Evolutionary conservation across 2,888 invertebrate species (phyloP).

Genomic region (Rhagium mordax): DNA sequence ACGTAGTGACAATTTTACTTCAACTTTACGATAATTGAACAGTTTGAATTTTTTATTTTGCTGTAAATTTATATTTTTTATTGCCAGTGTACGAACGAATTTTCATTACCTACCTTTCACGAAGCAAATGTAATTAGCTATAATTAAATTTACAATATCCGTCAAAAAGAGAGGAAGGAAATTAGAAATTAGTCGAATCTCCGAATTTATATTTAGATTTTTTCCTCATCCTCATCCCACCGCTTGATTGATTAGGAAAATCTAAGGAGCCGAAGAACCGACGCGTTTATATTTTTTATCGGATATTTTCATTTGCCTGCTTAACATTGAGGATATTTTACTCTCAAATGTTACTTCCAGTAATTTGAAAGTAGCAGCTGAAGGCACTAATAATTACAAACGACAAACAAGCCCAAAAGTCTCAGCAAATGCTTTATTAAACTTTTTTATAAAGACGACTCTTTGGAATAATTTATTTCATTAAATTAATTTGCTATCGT

Average conservation of each 20-base stretch:
- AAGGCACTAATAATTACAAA: too few relatives aligned
- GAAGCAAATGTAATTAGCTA: constrained; percentile 14
- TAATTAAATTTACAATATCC: constrained; percentile 29
- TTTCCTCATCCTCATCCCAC: constrained; percentile 20
- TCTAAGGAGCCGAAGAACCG: neutral
- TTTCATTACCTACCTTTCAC: neutral
- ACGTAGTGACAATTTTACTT: too few relatives aligned
- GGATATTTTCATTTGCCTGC: constrained; percentile 9
- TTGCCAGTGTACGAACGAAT: neutral
- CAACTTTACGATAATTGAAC: too few relatives aligned
- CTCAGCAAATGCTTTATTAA: too few relatives aligned
- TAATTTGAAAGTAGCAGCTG: neutral
- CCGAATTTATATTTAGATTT: constrained; percentile 26
- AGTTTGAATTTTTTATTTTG: neutral
- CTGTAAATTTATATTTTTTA: neutral
- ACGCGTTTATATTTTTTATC: neutral
- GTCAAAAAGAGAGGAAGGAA: constrained; percentile 23
- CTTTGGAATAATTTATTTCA: too few relatives aligned
- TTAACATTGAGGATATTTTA: neutral
- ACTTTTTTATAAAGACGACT: too few relatives aligned
- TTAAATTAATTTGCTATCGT: too few relatives aligned
- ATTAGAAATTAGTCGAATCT: constrained; percentile 29
- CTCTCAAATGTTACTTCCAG: neutral
- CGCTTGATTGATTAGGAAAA: constrained; percentile 23
- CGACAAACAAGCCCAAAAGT: too few relatives aligned